Percentiles rank a stretch among this genome's conserved stretches.
Evolutionary conservation across 2,888 invertebrate genomes (phyloP).

Genomic region (Sarcophaga caerulescens): DNA sequence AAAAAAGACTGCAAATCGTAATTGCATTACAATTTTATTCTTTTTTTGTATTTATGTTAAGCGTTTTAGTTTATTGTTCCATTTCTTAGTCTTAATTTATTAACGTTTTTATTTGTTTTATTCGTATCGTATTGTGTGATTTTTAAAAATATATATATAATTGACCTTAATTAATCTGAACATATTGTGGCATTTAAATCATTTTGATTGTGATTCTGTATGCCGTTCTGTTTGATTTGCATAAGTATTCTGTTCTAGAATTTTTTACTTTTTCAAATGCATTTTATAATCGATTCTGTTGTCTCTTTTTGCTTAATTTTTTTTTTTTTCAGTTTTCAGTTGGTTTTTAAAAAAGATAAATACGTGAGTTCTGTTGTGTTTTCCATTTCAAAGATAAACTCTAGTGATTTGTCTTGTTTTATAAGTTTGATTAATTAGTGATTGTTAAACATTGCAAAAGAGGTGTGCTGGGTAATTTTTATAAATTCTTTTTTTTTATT

Average conservation of each 20-base stretch:
- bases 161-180: constrained; percentile 64
- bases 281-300: neutral
- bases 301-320: neutral
- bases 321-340: neutral
- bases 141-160: constrained; percentile 26
- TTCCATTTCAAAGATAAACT: constrained; percentile 34
- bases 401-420: constrained; percentile 53
- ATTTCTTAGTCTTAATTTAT: constrained; percentile 16
- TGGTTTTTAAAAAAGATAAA: constrained; percentile 26
- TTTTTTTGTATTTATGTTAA: neutral
- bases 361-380: constrained; percentile 29
- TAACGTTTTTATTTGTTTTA: constrained; percentile 1
- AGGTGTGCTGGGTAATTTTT: constrained; percentile 32
- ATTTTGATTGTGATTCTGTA: constrained; percentile 22
- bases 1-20: neutral
- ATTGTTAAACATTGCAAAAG: constrained; percentile 35
- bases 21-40: too few relatives aligned
- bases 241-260: constrained; percentile 10
- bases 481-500: neutral
- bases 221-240: constrained; percentile 28
- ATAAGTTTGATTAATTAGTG: constrained; percentile 59
- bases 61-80: too few relatives aligned
- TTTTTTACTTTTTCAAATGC: neutral
- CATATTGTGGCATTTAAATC: constrained; percentile 61
- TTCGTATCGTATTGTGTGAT: neutral